phyloP scores from a whole-genome alignment of 1,140 invertebrate species.

The Trichoplusia ni region DNA sequence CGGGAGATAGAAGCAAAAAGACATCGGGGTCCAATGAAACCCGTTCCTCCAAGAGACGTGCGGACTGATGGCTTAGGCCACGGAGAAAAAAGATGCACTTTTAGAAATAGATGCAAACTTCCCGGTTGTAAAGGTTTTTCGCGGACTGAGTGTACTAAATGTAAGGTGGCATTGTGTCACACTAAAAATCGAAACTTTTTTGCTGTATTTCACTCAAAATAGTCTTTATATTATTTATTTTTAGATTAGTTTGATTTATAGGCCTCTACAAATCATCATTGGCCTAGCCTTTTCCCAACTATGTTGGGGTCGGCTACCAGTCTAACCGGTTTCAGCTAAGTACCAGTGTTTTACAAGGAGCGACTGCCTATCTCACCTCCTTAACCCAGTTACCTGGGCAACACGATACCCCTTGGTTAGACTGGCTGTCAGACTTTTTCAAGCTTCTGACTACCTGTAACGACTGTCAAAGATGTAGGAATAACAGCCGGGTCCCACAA shows the following conservation, averaged over 20 bases:
- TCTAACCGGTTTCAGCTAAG: too few relatives aligned
- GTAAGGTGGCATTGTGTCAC: slow-evolving; percentile 31
- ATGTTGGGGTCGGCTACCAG: too few relatives aligned
- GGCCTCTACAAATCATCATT: too few relatives aligned
- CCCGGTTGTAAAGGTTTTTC: slow-evolving; percentile 34
- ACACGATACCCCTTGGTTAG: too few relatives aligned
- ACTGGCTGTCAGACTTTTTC: too few relatives aligned
- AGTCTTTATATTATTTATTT: slow-evolving; percentile 8
- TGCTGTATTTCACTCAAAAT: slow-evolving; percentile 33
- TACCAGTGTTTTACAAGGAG: too few relatives aligned
- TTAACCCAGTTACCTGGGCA: too few relatives aligned
- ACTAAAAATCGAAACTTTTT: slow-evolving; percentile 37
- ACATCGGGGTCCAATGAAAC: slow-evolving; percentile 25
- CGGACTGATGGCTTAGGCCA: slow-evolving; percentile 6
- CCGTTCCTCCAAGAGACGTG: slow-evolving; percentile 24
- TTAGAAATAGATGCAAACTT: slow-evolving; percentile 44
- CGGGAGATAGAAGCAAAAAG: slow-evolving; percentile 35
- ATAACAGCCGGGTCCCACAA: too few relatives aligned
- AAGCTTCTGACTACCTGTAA: too few relatives aligned
- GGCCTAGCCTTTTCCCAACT: too few relatives aligned
- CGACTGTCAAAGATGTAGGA: too few relatives aligned
- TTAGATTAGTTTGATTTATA: slow-evolving; percentile 1
- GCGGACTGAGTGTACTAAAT: slow-evolving; percentile 36
- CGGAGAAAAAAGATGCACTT: slow-evolving; percentile 12
- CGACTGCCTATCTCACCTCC: too few relatives aligned